Evolutionary conservation across 2,888 invertebrate species (phyloP).

Genomic region (Belgica antarctica): DNA sequence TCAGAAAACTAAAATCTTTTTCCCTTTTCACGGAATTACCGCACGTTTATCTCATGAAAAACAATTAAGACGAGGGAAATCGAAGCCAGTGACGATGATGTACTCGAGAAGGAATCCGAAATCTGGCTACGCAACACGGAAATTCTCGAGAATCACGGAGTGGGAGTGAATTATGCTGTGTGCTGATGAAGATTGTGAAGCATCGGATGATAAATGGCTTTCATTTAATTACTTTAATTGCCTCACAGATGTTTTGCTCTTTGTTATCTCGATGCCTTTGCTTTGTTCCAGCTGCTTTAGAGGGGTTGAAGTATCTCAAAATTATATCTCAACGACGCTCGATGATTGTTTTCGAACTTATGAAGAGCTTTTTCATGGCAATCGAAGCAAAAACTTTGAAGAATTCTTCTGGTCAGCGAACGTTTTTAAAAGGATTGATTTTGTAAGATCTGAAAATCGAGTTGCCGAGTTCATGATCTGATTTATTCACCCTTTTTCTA

Average conservation of each 20-base stretch:
- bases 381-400: too few species aligned
- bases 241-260: slow-evolving; percentile 15
- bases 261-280: slow-evolving; percentile 9
- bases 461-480: too few species aligned
- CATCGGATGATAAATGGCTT: slow-evolving; percentile 28
- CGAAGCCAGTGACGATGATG: neutral
- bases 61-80: neutral
- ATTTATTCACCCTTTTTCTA: too few species aligned
- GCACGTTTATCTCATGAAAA: neutral
- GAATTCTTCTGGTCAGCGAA: too few species aligned
- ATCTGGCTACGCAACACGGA: neutral
- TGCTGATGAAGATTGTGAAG: neutral
- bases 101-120: too few species aligned
- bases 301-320: too few species aligned
- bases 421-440: too few species aligned
- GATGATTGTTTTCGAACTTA: too few species aligned
- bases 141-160: neutral
- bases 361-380: too few species aligned
- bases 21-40: neutral
- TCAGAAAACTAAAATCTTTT: neutral
- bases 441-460: too few species aligned
- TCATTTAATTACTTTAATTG: slow-evolving; percentile 27
- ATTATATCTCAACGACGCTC: too few species aligned
- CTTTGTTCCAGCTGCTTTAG: too few species aligned
- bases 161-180: slow-evolving; percentile 16